phyloP scores from a whole-genome alignment of 2,113 vertebrate species.

The Axis porcinus region DNA sequence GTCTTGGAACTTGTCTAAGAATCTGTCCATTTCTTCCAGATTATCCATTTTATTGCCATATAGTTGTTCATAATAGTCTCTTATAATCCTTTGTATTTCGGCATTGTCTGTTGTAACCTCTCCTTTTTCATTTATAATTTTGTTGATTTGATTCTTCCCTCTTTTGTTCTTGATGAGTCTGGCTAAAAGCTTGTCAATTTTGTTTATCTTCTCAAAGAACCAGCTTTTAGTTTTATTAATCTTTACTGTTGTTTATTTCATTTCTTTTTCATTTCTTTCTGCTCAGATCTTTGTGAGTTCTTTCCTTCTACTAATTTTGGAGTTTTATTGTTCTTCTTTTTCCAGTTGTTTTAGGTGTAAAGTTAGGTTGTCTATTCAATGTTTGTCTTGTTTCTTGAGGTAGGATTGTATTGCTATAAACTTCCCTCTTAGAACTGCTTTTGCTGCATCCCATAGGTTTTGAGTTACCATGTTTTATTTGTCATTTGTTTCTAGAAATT shows the following conservation, averaged over 20 bases:
- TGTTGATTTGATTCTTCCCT: not conserved
- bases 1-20: not conserved
- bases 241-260: not conserved
- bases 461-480: not conserved
- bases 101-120: not conserved
- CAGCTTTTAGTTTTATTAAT: not conserved
- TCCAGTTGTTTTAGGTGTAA: not conserved
- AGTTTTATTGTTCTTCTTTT: not conserved
- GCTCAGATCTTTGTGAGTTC: not conserved
- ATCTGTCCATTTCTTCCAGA: not conserved
- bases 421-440: not conserved
- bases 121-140: not conserved
- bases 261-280: not conserved
- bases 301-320: not conserved
- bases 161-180: not conserved
- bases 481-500: not conserved
- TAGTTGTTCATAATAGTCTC: not conserved
- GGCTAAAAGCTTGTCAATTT: not conserved
- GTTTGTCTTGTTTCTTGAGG: not conserved
- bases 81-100: not conserved
- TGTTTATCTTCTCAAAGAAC: not conserved
- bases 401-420: not conserved
- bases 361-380: not conserved
- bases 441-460: not conserved
- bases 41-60: not conserved